Evolutionary conservation across 2,888 invertebrate genomes (phyloP), one percentile per base, ranked within the genome.

Genomic region (Stramonita haemastoma): DNA sequence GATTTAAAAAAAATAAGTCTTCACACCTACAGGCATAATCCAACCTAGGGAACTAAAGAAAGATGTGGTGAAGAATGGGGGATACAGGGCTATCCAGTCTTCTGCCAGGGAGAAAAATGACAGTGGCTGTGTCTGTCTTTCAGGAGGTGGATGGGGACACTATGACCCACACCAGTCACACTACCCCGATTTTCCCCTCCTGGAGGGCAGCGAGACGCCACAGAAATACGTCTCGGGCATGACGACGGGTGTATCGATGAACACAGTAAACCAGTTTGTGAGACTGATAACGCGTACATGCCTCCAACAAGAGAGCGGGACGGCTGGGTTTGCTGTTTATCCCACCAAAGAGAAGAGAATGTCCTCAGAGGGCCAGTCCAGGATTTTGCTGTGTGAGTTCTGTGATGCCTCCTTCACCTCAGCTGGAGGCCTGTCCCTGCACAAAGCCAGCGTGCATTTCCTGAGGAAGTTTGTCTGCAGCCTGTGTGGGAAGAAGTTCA

Each of bases 311-410:
- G 46, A 83, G 36, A 5, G 0, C 26, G 8, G 22, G 46, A 0
- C 1, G 36, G 29, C 81, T 15, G 77, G 32, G 11, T 79, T 32
- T 34, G 22, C 81, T 8, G 22, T 6, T 46, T 26, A 22, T 83
- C 26, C 34, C 17, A 15, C 79, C 4, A 79, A 79, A 79, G 79
- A 83, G 81, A 36, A 36, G 81, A 83, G 26, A 22, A 22, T 11
- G 46, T 6, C 13, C 22, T 46, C 15, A 8, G 81, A 83, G 46
- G 46, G 29, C 66, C 66, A 60, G 66, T 86, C 86, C 86, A 86
- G 19, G 66, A 66, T 86, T 66, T n/a, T 86, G 86, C 86, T 86
- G 86, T 86, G 86, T 66, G 86, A 86, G 32, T 86, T 66, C 86
- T 86, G 86, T 34, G 86, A 86, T 34, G 86, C 86, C 15, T 86